phyloP scores from a whole-genome alignment of 2,888 invertebrate species.

The Protonemura montana region DNA sequence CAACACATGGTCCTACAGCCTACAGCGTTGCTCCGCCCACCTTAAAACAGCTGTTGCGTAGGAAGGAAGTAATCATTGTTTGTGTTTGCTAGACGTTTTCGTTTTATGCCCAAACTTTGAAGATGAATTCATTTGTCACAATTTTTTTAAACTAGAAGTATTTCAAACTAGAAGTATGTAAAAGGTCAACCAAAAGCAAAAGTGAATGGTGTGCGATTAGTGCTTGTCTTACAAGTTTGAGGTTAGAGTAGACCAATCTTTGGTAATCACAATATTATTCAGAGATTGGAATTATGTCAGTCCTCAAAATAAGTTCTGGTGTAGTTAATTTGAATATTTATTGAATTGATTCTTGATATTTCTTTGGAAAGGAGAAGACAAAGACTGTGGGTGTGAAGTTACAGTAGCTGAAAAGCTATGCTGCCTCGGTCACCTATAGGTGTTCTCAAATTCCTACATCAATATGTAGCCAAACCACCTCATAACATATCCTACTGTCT shows the following conservation, averaged over 20 bases:
- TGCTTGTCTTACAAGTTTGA: not conserved
- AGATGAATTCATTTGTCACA: not conserved
- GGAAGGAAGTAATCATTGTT: not conserved
- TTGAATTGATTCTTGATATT: not conserved
- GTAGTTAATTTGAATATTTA: not conserved
- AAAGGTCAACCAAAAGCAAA: not conserved
- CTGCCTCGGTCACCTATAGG: slow-evolving; percentile 26
- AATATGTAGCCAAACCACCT: slow-evolving; percentile 39
- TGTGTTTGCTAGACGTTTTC: not conserved
- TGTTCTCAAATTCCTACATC: slow-evolving; percentile 36
- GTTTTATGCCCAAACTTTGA: not conserved
- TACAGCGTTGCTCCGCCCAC: not conserved
- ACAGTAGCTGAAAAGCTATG: not conserved
- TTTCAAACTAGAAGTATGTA: not conserved
- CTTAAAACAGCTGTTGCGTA: not conserved
- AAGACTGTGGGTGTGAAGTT: not conserved
- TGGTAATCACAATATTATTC: not conserved
- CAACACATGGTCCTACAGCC: not conserved
- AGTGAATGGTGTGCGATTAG: not conserved
- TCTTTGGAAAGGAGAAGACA: not conserved
- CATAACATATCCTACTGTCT: slow-evolving; percentile 24
- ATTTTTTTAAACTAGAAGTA: not conserved
- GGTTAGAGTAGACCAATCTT: slow-evolving; percentile 1
- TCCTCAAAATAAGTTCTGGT: too few species aligned
- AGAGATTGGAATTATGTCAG: too few species aligned